Evolutionary conservation across 2,888 invertebrate species (phyloP).

Genomic region (Eupeodes luniger): DNA sequence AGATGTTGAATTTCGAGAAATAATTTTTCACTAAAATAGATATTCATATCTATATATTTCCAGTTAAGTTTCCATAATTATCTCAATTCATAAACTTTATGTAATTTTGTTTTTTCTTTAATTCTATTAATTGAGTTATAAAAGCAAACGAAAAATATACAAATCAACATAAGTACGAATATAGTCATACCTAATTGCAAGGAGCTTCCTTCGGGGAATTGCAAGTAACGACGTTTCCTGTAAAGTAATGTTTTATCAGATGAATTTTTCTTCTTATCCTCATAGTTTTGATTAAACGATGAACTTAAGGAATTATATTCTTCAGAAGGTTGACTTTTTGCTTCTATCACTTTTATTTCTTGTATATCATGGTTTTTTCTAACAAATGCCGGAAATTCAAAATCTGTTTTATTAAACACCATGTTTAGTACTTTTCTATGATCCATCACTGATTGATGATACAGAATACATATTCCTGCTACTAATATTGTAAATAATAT

Average conservation of each 20-base stretch:
- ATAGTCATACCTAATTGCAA: conserved; percentile 81
- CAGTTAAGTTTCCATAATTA: too few relatives aligned
- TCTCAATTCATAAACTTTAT: too few relatives aligned
- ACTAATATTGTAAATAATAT: not conserved
- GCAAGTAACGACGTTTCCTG: conserved; percentile 84
- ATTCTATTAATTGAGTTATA: too few relatives aligned
- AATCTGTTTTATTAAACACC: not conserved
- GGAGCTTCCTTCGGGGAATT: conserved; percentile 85
- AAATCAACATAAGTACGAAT: too few relatives aligned
- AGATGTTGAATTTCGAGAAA: too few relatives aligned
- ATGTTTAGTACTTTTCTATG: not conserved
- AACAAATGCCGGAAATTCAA: not conserved
- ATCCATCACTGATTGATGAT: not conserved
- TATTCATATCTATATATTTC: too few relatives aligned
- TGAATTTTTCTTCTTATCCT: conserved; percentile 31
- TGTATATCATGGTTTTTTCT: not conserved
- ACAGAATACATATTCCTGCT: not conserved
- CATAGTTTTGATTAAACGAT: conserved; percentile 14
- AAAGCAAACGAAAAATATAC: too few relatives aligned
- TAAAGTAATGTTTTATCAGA: conserved; percentile 76
- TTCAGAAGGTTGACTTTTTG: not conserved
- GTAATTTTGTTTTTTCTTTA: too few relatives aligned
- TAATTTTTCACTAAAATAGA: too few relatives aligned
- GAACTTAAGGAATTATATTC: conserved; percentile 1
- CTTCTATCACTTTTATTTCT: not conserved